phyloP scores from a whole-genome alignment of 2,113 vertebrate genomes.

The Meles meles region DNA sequence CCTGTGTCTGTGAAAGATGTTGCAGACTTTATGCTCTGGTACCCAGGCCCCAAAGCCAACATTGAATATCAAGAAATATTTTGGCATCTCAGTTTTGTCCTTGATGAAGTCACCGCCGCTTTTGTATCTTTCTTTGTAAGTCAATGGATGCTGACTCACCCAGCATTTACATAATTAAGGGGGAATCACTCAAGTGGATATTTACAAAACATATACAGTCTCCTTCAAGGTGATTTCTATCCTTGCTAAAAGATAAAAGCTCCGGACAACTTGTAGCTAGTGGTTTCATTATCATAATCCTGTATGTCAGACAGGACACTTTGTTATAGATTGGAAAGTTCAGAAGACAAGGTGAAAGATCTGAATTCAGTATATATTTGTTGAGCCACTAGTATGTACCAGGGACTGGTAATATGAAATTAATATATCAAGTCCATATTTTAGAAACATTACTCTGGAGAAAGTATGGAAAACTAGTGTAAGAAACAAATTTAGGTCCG shows the following conservation, averaged over 20 bases:
- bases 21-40: not conserved
- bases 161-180: conserved; percentile 45
- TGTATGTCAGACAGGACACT: not conserved
- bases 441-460: not conserved
- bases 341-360: not conserved
- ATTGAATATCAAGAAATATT: not conserved
- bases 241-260: not conserved
- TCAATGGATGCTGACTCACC: conserved; percentile 14
- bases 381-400: not conserved
- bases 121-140: not conserved
- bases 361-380: not conserved
- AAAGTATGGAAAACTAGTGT: not conserved
- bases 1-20: not conserved
- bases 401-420: not conserved
- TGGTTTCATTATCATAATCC: not conserved
- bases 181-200: not conserved
- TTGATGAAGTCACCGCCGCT: conserved; percentile 20
- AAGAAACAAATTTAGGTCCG: not conserved
- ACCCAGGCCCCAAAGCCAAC: not conserved
- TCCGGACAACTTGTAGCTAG: not conserved
- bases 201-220: conserved; percentile 9
- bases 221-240: conserved; percentile 27
- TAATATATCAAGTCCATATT: not conserved
- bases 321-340: not conserved
- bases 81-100: not conserved